These are phyloP conservation scores for Drosophila auraria DNA, from an alignment of 1,140 invertebrate species.

Conservation along the genomic window DNA sequence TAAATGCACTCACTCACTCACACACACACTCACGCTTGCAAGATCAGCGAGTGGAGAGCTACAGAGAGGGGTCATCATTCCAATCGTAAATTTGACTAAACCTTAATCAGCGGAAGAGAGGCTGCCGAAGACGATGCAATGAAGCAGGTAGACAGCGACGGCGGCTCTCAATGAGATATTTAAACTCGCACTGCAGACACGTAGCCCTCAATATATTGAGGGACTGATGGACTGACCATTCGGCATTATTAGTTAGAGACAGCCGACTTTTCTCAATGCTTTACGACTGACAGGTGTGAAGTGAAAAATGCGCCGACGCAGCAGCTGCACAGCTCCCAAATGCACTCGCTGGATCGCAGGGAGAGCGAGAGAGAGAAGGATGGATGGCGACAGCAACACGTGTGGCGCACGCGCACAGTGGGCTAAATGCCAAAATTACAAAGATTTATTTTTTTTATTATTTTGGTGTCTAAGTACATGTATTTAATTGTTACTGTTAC, in stretches of 20 bases:
- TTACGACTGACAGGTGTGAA: slow-evolving; percentile 77
- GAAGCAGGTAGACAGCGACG: slow-evolving; percentile 54
- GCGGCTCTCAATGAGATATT: slow-evolving; percentile 45
- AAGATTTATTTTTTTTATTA: no score
- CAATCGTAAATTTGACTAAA: slow-evolving; percentile 78
- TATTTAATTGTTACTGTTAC: no score
- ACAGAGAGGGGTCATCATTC: slow-evolving; percentile 11
- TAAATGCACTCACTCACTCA: slow-evolving; percentile 64
- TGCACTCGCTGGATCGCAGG: slow-evolving; percentile 14
- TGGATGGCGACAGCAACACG: slow-evolving; percentile 58
- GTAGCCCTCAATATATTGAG: slow-evolving; percentile 25
- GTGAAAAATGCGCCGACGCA: slow-evolving; percentile 61
- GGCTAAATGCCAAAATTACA: neutral
- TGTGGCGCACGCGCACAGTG: slow-evolving; percentile 63
- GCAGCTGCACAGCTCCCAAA: slow-evolving; percentile 41
- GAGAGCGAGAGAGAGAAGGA: slow-evolving; percentile 6
- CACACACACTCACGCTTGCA: slow-evolving; percentile 19
- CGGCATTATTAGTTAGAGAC: slow-evolving; percentile 52
- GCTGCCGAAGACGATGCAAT: slow-evolving; percentile 7
- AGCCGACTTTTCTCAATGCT: slow-evolving; percentile 58
- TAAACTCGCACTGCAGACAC: slow-evolving; percentile 34
- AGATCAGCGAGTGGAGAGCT: slow-evolving; percentile 53
- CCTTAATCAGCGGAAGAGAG: slow-evolving; percentile 65
- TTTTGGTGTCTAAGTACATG: no score
- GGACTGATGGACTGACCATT: slow-evolving; percentile 63